Percentiles rank a stretch among this genome's conserved stretches.
Evolutionary conservation across 2,888 invertebrate genomes (phyloP).

Genomic region (Pinctada fucata): DNA sequence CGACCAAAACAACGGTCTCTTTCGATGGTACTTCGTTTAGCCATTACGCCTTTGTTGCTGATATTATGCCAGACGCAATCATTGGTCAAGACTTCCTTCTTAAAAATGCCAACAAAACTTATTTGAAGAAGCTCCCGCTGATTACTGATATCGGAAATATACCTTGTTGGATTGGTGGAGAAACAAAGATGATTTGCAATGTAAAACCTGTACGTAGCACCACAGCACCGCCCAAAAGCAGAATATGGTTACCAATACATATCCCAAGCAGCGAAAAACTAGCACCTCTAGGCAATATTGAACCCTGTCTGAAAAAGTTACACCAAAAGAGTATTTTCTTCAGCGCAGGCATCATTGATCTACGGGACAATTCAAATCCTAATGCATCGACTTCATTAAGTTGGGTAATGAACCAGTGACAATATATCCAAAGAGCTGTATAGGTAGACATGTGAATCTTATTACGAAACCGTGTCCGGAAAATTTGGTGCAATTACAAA

Average conservation of each 20-base stretch:
- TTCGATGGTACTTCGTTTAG: not conserved
- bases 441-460: constrained; percentile 16
- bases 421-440: constrained; percentile 4
- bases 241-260: not conserved
- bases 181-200: constrained; percentile 5
- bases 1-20: not conserved
- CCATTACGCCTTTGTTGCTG: constrained; percentile 7
- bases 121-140: not conserved
- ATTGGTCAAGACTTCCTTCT: constrained; percentile 16
- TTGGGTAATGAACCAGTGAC: constrained; percentile 1
- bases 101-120: constrained; percentile 8
- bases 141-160: constrained; percentile 5
- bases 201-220: not conserved
- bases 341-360: not conserved
- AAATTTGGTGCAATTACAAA: not conserved
- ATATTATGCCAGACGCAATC: constrained; percentile 15
- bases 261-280: not conserved
- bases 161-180: constrained; percentile 18
- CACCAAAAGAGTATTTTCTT: not conserved
- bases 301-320: not conserved
- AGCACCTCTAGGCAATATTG: not conserved
- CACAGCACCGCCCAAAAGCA: not conserved
- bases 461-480: not conserved
- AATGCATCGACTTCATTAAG: not conserved
- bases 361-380: not conserved